A percentile compares a stretch with the other conserved stretches of the same genome.
Conservation (phyloP, 2,888 invertebrate genomes). For the Cataglyphis cursor region DNA sequence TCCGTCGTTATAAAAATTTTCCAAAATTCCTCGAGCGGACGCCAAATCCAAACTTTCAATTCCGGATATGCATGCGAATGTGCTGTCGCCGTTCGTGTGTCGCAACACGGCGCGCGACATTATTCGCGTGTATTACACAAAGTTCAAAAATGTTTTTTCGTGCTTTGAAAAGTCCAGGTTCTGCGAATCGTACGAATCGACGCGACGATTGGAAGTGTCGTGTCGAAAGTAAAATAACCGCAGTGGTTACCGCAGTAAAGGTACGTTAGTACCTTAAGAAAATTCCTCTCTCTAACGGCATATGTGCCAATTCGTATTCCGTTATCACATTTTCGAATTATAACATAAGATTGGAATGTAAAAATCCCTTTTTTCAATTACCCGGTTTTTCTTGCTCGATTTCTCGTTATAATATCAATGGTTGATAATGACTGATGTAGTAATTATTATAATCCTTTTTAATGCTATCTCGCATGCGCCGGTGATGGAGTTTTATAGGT, state of each 20-base stretch:
- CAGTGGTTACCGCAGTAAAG: not conserved
- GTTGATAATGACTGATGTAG: too few species aligned
- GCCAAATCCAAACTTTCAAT: slow-evolving; percentile 18
- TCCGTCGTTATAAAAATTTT: not conserved
- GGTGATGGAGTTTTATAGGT: not conserved
- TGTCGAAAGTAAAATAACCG: not conserved
- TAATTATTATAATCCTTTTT: not conserved
- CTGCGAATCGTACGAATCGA: not conserved
- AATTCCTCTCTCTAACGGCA: not conserved
- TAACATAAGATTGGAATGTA: not conserved
- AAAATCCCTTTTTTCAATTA: not conserved
- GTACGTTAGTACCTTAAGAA: not conserved
- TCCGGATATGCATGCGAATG: not conserved
- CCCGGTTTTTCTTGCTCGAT: not conserved
- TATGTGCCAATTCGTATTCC: not conserved
- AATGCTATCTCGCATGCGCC: not conserved
- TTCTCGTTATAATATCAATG: not conserved
- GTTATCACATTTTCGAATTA: not conserved
- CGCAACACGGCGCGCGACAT: slow-evolving; percentile 3
- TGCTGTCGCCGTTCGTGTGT: not conserved
- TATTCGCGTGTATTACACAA: slow-evolving; percentile 6
- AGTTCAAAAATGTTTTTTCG: not conserved
- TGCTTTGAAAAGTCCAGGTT: not conserved
- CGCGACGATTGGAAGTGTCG: not conserved
- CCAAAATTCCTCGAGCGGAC: slow-evolving; percentile 4